Evolutionary conservation across 2,113 vertebrate species (phyloP).

Genomic region (Callaeas wilsoni): DNA sequence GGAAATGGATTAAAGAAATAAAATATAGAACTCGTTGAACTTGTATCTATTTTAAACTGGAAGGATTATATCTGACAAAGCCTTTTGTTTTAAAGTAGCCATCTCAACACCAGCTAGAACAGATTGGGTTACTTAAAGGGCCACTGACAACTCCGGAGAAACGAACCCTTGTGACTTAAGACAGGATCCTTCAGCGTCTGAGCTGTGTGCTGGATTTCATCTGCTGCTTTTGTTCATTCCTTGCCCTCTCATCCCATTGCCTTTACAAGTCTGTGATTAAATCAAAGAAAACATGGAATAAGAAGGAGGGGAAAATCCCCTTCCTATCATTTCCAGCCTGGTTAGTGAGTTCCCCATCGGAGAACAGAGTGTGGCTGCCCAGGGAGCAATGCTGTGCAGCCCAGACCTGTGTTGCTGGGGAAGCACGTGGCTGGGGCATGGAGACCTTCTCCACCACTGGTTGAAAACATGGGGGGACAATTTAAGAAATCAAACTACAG

Average conservation of each 20-base stretch:
- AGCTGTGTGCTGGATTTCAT: neutral
- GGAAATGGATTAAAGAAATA: constrained; percentile 65
- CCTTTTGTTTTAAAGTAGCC: constrained; percentile 62
- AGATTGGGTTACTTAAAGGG: constrained; percentile 63
- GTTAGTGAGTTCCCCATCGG: fast-evolving
- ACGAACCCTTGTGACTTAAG: neutral
- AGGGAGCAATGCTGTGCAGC: fast-evolving
- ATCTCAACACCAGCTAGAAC: constrained; percentile 24
- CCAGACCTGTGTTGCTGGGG: neutral
- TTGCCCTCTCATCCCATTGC: neutral
- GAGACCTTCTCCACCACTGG: neutral
- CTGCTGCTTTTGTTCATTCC: neutral
- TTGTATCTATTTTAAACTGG: constrained; percentile 61
- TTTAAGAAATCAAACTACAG: neutral
- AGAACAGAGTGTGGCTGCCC: neutral
- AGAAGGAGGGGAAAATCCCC: neutral
- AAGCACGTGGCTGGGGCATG: neutral
- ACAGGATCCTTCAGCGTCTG: neutral
- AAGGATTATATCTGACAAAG: constrained; percentile 43
- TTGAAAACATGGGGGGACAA: neutral
- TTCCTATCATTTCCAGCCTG: neutral
- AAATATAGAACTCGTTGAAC: constrained; percentile 61
- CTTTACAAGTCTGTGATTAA: neutral
- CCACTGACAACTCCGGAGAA: neutral
- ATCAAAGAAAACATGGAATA: neutral